Base-by-base conservation (phyloP, 2,888 invertebrate species). In the Trichopoda pennipes region DNA sequence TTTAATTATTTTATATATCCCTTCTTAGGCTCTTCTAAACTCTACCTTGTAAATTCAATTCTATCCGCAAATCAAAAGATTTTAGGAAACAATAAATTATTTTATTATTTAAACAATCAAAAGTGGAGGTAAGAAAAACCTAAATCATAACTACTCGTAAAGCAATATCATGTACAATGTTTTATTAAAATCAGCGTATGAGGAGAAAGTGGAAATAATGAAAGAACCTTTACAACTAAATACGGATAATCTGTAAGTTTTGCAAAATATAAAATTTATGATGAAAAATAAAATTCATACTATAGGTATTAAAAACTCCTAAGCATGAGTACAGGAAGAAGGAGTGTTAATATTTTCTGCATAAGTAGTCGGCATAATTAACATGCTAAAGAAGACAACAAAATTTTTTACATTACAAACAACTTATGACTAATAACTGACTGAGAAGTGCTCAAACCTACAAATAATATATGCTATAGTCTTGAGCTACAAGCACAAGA, bases 181-280 rank as follows among this genome's bases (percentile, higher is more conserved):
- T 47, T 12, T 16, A 32, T 49, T n/a, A 0, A 9, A 19, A 14
- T n/a, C 16, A 16, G n/a, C 38, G 60, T 17, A 42, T 7, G 53
- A 14, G 44, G 14, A 17, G 23, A 7, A 64, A 21, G n/a, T 23
- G n/a, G 16, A 69, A 69, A 63, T 51, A 53, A 42, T 55, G 63
- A 84, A 85, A 84, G 86, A 86, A 88, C 87, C 88, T 88, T 89
- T 88, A 88, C 88, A 89, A 88, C 89, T 89, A 89, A 88, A 88
- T 89, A 85, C 86, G 88, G 89, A 88, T 89, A 89, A 89, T 89
- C 88, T 88, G 87, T 86, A 88, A 89, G 87, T 89, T 89, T 80
- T 82, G 53, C 56, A 66, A 63, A 73, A 68, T 38, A 63, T 35
- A 75, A 49, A 80, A 80, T 80, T 75, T 80, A 75, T 80, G 70